A percentile compares a stretch with the other conserved stretches of the same genome.
phyloP scores from a whole-genome alignment of 1,140 invertebrate genomes.

The Samia ricini region DNA sequence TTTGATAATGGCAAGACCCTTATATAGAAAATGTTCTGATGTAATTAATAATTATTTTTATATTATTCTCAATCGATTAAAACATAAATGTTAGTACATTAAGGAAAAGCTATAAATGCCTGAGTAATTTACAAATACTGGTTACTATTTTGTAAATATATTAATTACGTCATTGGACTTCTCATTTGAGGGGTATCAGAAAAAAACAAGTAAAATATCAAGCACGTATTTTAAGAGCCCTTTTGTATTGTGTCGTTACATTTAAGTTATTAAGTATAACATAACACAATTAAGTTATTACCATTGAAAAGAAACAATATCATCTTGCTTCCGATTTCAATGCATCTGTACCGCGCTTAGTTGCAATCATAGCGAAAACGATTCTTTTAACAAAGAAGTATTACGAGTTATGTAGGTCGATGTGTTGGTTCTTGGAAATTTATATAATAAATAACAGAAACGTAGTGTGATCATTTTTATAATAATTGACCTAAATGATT shows the following conservation, averaged over 20 bases:
- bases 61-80: no score
- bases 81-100: no score
- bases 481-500: no score
- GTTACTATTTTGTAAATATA: no score
- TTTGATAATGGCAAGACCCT: no score
- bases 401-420: constrained; percentile 16
- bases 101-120: no score
- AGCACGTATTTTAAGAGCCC: no score
- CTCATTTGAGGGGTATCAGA: neutral
- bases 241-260: no score
- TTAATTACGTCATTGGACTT: neutral
- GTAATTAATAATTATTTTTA: no score
- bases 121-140: no score
- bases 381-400: constrained; percentile 18
- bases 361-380: constrained; percentile 14
- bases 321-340: neutral
- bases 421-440: constrained; percentile 6
- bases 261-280: neutral
- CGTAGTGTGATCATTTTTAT: no score
- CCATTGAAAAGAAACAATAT: neutral
- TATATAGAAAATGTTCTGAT: no score
- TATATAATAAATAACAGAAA: constrained; percentile 1
- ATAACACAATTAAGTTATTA: neutral
- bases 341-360: neutral
- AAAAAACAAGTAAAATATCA: neutral